These are phyloP conservation scores for Ptilonorhynchus violaceus DNA, from an alignment of 2,113 vertebrate genomes.

Conservation along the genomic window DNA sequence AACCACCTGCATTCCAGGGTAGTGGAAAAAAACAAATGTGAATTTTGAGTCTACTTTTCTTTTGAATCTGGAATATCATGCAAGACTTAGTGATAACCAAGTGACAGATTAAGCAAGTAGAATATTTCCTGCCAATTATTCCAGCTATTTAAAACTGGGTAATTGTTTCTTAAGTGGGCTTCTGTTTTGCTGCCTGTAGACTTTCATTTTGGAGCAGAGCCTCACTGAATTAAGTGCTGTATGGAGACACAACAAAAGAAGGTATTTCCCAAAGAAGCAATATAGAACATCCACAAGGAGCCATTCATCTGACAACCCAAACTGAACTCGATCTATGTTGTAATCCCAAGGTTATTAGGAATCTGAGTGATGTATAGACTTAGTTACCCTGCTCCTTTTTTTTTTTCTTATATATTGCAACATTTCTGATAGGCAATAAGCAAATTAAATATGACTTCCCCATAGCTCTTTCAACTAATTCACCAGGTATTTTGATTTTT, in stretches of 20 bases:
- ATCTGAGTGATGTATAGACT: background rate
- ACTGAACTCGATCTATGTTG: background rate
- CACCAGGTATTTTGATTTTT: background rate
- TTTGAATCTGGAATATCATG: background rate
- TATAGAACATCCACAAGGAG: background rate
- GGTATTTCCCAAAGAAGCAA: background rate
- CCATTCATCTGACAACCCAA: background rate
- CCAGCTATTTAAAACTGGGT: background rate
- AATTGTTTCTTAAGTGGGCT: background rate
- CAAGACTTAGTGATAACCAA: background rate
- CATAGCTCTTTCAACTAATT: background rate
- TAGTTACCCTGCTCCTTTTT: background rate
- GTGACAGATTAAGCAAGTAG: background rate
- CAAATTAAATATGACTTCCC: background rate
- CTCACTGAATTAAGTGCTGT: background rate
- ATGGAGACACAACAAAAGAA: background rate
- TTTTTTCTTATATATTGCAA: background rate
- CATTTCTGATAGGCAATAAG: background rate
- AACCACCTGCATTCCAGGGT: background rate
- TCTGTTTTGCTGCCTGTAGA: background rate
- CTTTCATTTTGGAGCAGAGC: background rate
- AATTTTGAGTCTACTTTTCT: background rate
- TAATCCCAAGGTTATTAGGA: background rate
- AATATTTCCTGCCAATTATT: background rate
- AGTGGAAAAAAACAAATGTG: background rate